Conservation (phyloP, 2,797 vertebrate species). For the Bryconaethiops microstoma region DNA sequence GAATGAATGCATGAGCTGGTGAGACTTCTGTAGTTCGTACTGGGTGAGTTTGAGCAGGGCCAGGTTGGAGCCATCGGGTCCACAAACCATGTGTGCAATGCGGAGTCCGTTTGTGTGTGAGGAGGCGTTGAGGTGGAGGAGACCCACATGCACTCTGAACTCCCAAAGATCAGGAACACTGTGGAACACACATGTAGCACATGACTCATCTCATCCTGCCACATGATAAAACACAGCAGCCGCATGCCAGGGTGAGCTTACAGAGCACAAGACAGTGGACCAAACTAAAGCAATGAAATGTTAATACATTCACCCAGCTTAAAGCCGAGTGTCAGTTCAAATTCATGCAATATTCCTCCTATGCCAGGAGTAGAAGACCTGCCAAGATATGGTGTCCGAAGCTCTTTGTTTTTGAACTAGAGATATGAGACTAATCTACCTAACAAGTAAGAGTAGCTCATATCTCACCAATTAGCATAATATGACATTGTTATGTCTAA, state of each 20-base stretch:
- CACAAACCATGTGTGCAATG: slow-evolving; percentile 91
- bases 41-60: slow-evolving; percentile 89
- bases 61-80: slow-evolving; percentile 90
- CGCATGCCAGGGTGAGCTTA: neutral
- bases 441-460: too few species aligned
- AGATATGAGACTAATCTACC: neutral
- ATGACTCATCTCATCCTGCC: slow-evolving; percentile 4
- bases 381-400: neutral
- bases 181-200: slow-evolving; percentile 45
- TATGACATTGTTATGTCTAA: too few species aligned
- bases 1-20: neutral
- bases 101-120: slow-evolving; percentile 79
- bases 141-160: slow-evolving; percentile 91
- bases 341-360: neutral
- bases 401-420: neutral
- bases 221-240: slow-evolving; percentile 27
- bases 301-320: neutral
- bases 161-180: slow-evolving; percentile 91
- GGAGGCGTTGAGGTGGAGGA: slow-evolving; percentile 87
- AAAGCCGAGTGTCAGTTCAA: neutral
- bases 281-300: neutral
- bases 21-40: slow-evolving; percentile 71
- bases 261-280: neutral
- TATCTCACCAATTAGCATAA: too few species aligned
- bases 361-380: neutral